Base-by-base conservation (phyloP, 2,113 vertebrate genomes). In the Cyprinus carpio region DNA sequence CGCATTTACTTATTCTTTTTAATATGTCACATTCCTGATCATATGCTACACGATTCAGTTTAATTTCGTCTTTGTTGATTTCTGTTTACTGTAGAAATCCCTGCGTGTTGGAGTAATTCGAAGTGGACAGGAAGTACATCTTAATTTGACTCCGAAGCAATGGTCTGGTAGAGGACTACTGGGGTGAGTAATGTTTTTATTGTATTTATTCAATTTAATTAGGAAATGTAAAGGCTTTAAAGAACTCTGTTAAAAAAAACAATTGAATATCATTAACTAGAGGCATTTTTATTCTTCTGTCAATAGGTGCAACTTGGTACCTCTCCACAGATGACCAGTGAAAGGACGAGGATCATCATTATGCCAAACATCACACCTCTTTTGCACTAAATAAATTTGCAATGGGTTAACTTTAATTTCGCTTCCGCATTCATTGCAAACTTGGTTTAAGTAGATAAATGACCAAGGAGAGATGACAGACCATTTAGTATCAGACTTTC, bases 131-230 rank as follows among this genome's bases (percentile, higher is more conserved):
- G 95, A 89, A 75, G 91, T 95, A 67, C 94, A 95, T 6, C 87
- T 99, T 85, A 94, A 94, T 20, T 93, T 99, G 75, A 97, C 96
- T 13, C 98, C 98, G 0, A 94, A 95, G 87, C 93, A 94, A 78
- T 99, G 98, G 98, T 93, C 94, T 0, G 98, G 98, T 83, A 96
- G 96, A 90, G 97, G 98, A 40, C 93, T 99, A 72, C 93, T 99
- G 82, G 98, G 98, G 98, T 99, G 82, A 92, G 91, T 87, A 31
- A 25, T 37, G 1, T 23, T 3, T 12, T 29, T 43, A 46, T 85
- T 37, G 2, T 16, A 11, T 65, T 51, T 54, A 54, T 54, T 54
- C 3, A 34, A 9, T 82, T 56, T 56, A 56, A 58, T 58, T 10
- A 4, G 56, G 23, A 60, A 60, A 58, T 0, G 20, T 58, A 9